A percentile compares a stretch with the other conserved stretches of the same genome.
Conservation (phyloP, 1,140 invertebrate genomes). For the Philaenus spumarius region DNA sequence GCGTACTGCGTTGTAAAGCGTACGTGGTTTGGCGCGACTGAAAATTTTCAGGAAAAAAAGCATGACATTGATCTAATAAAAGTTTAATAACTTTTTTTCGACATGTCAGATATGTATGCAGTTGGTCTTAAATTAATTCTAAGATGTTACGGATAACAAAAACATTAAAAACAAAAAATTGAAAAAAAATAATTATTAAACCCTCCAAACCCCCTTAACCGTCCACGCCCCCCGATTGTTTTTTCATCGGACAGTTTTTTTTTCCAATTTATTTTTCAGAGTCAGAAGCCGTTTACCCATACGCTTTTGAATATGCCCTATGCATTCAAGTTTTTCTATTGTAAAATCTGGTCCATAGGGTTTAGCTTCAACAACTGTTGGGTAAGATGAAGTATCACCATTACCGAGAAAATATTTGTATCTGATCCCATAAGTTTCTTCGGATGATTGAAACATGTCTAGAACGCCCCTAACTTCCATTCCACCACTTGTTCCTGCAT, state of each 20-base stretch:
- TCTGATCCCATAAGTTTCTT: conserved; percentile 13
- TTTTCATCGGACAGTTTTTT: conserved; percentile 14
- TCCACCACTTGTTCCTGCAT: conserved; percentile 24
- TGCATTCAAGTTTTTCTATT: conserved; percentile 21
- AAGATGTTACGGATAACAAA: too few species aligned
- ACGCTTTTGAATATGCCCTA: conserved; percentile 22
- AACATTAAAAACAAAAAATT: too few species aligned
- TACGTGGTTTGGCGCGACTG: too few species aligned
- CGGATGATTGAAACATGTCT: neutral
- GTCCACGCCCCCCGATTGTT: too few species aligned
- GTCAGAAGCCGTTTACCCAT: conserved; percentile 14
- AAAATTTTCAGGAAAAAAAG: too few species aligned
- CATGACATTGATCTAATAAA: too few species aligned
- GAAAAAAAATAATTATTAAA: too few species aligned
- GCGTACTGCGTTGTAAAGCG: too few species aligned
- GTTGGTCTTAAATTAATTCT: too few species aligned
- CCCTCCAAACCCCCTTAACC: too few species aligned
- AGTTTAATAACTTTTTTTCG: too few species aligned
- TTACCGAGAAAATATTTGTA: conserved; percentile 26
- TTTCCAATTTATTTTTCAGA: conserved; percentile 10
- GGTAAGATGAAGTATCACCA: conserved; percentile 21
- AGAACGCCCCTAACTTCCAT: conserved; percentile 21
- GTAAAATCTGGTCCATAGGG: conserved; percentile 24
- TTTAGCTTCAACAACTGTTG: conserved; percentile 21
- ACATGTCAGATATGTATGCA: too few species aligned